Base-by-base conservation (phyloP, 2,888 invertebrate genomes). In the Drosophila lacicola region DNA sequence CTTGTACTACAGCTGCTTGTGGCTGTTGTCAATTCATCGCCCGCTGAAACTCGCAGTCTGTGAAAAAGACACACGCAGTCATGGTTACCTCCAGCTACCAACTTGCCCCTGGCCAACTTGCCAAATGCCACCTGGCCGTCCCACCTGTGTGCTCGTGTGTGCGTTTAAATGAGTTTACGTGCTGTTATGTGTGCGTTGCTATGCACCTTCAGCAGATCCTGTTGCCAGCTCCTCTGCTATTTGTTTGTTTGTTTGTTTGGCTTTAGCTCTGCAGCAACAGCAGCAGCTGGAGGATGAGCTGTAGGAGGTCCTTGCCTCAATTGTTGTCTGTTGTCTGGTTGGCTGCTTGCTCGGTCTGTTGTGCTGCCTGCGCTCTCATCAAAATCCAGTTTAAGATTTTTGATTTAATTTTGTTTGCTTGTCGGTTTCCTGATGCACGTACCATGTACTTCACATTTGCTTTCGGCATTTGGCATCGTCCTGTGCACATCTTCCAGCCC, bases 301-400 rank as follows among this genome's bases (percentile, higher is more conserved):
- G n/a, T 21, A 45, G 8, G 29, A 17, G 39, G 37, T 17, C 45
- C 64, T 51, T 45, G 64, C 45, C 54, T 70, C 67, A 50, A 78
- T 78, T 78, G 81, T 82, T 80, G 73, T 66, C 70, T 50, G 63
- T 45, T 51, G n/a, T 45, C 51, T 64, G 63, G 44, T 51, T 63
- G 64, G 51, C 10, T 69, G 64, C 64, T 51, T 42, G 66, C 57
- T 19, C 8, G 14, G 14, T 47, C 53, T 63, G 55, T 36, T 53
- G 34, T 53, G 44, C 17, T 70, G 50, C 60, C 39, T 41, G 56
- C 49, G 42, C 53, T 53, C 60, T 72, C 82, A 78, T 86, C 82
- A 80, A 80, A 85, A 85, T 88, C 86, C 65, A 84, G 78, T 87
- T 80, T 82, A 80, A 87, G 75, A 80, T 74, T 87, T 84, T 80